These are phyloP conservation scores for Exephanes ischioxanthus DNA, from an alignment of 2,888 invertebrate genomes.

Conservation along the genomic window DNA sequence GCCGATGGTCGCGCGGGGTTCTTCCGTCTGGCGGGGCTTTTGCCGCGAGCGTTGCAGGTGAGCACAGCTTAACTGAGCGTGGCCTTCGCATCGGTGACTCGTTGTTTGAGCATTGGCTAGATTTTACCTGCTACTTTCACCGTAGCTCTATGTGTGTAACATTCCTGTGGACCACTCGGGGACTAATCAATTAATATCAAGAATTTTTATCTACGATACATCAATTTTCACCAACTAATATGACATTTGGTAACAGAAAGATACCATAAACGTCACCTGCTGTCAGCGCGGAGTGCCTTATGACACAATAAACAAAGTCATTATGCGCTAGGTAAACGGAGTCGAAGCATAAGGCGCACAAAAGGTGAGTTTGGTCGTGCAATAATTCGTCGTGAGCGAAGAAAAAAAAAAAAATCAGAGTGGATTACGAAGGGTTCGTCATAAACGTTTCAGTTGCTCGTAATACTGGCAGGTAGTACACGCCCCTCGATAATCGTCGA, in stretches of 20 bases:
- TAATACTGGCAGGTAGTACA: slow-evolving; percentile 64
- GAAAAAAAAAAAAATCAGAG: slow-evolving; percentile 68
- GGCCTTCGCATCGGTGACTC: slow-evolving; percentile 62
- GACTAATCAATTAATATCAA: background rate
- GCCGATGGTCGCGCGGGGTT: slow-evolving; percentile 67
- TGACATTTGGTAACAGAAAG: background rate
- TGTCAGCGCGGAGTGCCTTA: slow-evolving; percentile 69
- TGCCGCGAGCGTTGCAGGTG: slow-evolving; percentile 46
- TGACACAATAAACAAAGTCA: slow-evolving; percentile 82
- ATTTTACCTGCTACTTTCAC: slow-evolving; percentile 42
- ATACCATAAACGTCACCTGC: slow-evolving; percentile 76
- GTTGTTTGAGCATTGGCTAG: slow-evolving; percentile 42
- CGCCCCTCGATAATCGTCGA: slow-evolving; percentile 61
- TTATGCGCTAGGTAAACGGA: slow-evolving; percentile 72
- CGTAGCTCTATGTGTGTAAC: background rate
- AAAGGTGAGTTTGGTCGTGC: slow-evolving; percentile 68
- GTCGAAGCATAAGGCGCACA: slow-evolving; percentile 69
- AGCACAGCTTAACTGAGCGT: slow-evolving; percentile 22
- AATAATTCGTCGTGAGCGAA: slow-evolving; percentile 73
- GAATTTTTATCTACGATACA: background rate
- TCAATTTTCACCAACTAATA: background rate
- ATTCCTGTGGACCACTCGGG: background rate
- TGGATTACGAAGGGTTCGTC: slow-evolving; percentile 76
- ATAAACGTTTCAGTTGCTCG: slow-evolving; percentile 67
- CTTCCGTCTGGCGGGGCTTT: slow-evolving; percentile 48